Base-by-base conservation (phyloP, 2,797 vertebrate genomes). In the Melanotaenia nigrans region DNA sequence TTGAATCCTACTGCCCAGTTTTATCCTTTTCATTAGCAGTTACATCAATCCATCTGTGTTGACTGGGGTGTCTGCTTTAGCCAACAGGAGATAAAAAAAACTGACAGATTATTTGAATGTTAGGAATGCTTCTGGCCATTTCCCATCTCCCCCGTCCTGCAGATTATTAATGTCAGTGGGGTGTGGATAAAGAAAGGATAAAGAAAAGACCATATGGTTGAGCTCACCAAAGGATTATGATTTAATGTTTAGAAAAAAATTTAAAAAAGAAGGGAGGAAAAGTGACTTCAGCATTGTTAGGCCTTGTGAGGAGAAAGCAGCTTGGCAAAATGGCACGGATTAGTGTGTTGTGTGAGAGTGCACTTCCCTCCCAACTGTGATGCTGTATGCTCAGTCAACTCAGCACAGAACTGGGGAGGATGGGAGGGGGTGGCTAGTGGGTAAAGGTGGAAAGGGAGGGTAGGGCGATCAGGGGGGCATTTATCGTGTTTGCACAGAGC, bases 141-240 rank as follows among this genome's bases (percentile, higher is more conserved):
- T 70, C 68, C 73, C 71, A 74, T 85, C 81, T 83, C 69, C 78
- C 73, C 55, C 25, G 55, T 72, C 77, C 75, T 64, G 66, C 77
- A 74, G 90, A 92, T 92, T 89, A 91, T 91, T 92, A 88, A 87
- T 87, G 89, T 87, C 87, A 89, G 87, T 87, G 79, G 87, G 85
- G 82, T 85, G 81, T 87, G 87, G 85, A 84, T 87, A 88, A 85
- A 86, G 83, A 81, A 87, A 81, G 89, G 86, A 90, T 91, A 75
- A 90, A 90, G 86, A 90, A 88, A 88, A 89, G 69, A 85, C 81
- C 89, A 88, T 91, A 90, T 86, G 92, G 77, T 82, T 36, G 45
- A 71, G 76, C 84, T 89, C 88, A 86, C 76, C 82, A 73, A 75
- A 79, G 89, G 89, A 92, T 92, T 92, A 92, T 68, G 83, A 83